These are phyloP conservation scores for Gambusia affinis DNA, from an alignment of 2,113 vertebrate species.

Conservation along the genomic window DNA sequence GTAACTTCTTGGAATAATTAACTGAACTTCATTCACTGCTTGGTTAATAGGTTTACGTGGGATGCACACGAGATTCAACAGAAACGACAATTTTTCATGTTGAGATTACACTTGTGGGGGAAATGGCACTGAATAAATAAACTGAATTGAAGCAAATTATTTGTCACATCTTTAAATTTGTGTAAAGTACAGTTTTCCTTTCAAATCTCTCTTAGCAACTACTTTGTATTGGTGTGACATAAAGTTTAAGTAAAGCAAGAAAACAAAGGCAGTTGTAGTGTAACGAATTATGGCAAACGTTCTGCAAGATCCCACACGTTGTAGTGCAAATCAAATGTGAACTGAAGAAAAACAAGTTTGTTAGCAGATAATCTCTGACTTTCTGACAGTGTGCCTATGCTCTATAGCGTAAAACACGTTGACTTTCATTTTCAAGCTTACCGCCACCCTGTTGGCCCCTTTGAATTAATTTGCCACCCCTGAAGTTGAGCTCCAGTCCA, in stretches of 20 bases:
- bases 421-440: conserved; percentile 46
- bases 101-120: too few species aligned
- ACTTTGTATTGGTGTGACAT: too few species aligned
- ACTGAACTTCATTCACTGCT: too few species aligned
- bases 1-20: too few species aligned
- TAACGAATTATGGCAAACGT: not conserved
- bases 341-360: conserved; percentile 5
- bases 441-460: conserved; percentile 34
- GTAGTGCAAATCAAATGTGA: not conserved
- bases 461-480: conserved; percentile 64
- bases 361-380: conserved; percentile 29
- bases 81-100: too few species aligned
- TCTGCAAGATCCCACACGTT: not conserved
- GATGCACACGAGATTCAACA: too few species aligned
- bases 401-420: conserved; percentile 32
- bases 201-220: too few species aligned
- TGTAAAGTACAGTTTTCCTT: too few species aligned
- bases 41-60: too few species aligned
- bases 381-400: conserved; percentile 27
- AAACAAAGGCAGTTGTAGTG: not conserved
- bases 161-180: too few species aligned
- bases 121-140: too few species aligned
- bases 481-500: conserved; percentile 70
- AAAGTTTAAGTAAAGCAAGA: not conserved
- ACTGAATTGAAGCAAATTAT: too few species aligned